Evolutionary conservation across 1,140 invertebrate genomes (phyloP), one percentile per base, ranked within the genome.

Genomic region (Oryctes rhinoceros): DNA sequence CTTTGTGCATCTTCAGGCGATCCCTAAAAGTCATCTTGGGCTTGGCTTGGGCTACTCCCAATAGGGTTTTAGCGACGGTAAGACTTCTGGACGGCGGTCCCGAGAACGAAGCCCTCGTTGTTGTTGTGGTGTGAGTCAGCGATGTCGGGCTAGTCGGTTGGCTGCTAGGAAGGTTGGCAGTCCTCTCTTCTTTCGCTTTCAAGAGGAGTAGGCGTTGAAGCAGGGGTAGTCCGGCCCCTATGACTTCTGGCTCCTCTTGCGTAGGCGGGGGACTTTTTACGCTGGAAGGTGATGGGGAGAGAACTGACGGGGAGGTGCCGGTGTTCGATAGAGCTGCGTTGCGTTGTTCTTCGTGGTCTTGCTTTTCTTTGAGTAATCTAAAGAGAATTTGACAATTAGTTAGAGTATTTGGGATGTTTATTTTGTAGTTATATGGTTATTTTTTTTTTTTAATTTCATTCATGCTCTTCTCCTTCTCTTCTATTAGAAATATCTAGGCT

Each of bases 321-420:
- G 37, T 81, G 87, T 78, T 30, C 13, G 76, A 53, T 53, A 53
- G 13, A 13, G 18, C 3, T 78, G 49, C n/a, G 18, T 20, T 44
- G n/a, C 44, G 74, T 78, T 88, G 86, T 76, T 87, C 86, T 81
- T 87, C 91, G 9, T 91, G 89, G 71, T 95, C 94, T 87, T 96
- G 94, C 86, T 96, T 96, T 84, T 96, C 95, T 85, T 96, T 96
- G 0, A 97, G 89, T 9, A 96, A 87, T 83, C 94, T 93, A 74
- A 71, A 20, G 35, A 44, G n/a, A 53, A 4, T 18, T n/a, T 71
- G n/a, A n/a, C n/a, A n/a, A n/a, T n/a, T n/a, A n/a, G n/a, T n/a
- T n/a, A n/a, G n/a, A n/a, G n/a, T n/a, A n/a, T n/a, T n/a, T n/a
- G n/a, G n/a, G n/a, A n/a, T n/a, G n/a, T n/a, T n/a, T n/a, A n/a